A percentile compares a stretch with the other conserved stretches of the same genome.
Evolutionary conservation across 2,797 vertebrate species (phyloP).

Genomic region (Gambusia yucatana): DNA sequence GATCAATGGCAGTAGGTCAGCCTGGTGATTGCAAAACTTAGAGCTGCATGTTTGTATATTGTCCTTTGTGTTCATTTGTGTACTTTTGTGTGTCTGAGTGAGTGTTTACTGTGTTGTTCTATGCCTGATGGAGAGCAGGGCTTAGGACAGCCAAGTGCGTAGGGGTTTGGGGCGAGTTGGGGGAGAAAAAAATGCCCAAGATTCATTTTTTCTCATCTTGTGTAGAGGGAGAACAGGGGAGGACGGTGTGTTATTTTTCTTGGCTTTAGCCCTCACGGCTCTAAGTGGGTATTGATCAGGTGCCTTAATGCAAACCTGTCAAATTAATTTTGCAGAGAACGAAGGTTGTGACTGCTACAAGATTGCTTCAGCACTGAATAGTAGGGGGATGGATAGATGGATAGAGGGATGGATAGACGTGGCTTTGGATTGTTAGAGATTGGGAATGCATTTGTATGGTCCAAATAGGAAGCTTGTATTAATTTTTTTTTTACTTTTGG

Average conservation of each 20-base stretch:
- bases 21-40: slow-evolving; percentile 58
- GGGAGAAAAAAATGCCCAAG: slow-evolving; percentile 88
- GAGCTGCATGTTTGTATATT: slow-evolving; percentile 48
- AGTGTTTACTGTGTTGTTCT: slow-evolving; percentile 44
- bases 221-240: slow-evolving; percentile 63
- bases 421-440: slow-evolving; percentile 53
- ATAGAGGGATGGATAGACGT: slow-evolving; percentile 27
- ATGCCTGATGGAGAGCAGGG: slow-evolving; percentile 95
- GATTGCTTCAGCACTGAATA: slow-evolving; percentile 89
- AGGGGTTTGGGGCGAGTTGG: slow-evolving; percentile 20
- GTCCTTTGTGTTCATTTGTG: slow-evolving; percentile 54
- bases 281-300: slow-evolving; percentile 99
- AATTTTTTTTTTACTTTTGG: slow-evolving; percentile 15
- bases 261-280: slow-evolving; percentile 96
- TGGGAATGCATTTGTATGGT: slow-evolving; percentile 96
- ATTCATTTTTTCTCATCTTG: slow-evolving; percentile 99
- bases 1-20: slow-evolving; percentile 91
- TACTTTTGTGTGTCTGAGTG: slow-evolving; percentile 42
- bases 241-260: slow-evolving; percentile 92
- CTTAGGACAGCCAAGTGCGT: slow-evolving; percentile 81
- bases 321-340: slow-evolving; percentile 99
- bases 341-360: slow-evolving; percentile 94
- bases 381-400: slow-evolving; percentile 9
- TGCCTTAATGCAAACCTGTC: slow-evolving; percentile 99
- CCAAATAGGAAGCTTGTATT: slow-evolving; percentile 88